These are phyloP conservation scores for Venusia cambrica DNA, from an alignment of 2,888 invertebrate genomes.

Conservation along the genomic window DNA sequence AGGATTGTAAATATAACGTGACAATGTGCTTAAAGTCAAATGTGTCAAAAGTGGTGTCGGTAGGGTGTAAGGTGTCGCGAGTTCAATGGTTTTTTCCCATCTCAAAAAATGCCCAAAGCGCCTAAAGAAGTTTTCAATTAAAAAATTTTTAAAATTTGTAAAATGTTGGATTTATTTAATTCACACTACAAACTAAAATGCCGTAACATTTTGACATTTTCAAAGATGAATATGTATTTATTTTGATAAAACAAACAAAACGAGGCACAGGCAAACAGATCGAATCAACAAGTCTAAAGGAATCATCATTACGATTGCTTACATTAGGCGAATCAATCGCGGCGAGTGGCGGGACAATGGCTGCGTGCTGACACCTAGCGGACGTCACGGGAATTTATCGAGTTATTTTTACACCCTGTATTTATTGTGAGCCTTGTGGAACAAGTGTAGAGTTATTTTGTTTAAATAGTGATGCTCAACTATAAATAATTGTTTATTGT, in stretches of 20 bases:
- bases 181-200: no score
- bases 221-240: no score
- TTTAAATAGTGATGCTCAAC: conserved; percentile 11
- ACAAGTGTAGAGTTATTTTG: conserved; percentile 24
- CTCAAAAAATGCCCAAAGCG: no score
- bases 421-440: conserved; percentile 29
- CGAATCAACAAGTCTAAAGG: conserved; percentile 31
- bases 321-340: conserved; percentile 52
- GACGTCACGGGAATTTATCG: conserved; percentile 32
- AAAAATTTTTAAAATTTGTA: no score
- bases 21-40: no score
- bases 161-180: no score
- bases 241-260: conserved; percentile 13
- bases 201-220: no score
- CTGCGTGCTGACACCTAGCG: conserved; percentile 32
- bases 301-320: conserved; percentile 42
- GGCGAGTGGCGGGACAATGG: conserved; percentile 38
- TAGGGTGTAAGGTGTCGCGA: no score
- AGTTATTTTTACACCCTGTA: conserved; percentile 32
- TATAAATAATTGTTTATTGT: conserved; percentile 6
- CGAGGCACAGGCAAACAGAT: conserved; percentile 13
- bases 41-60: no score
- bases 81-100: no score
- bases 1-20: no score
- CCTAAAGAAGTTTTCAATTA: no score